Evolutionary conservation across 2,113 vertebrate species (phyloP), one percentile per base, ranked within the genome.

Genomic region (mouse (Mus musculus)): DNA sequence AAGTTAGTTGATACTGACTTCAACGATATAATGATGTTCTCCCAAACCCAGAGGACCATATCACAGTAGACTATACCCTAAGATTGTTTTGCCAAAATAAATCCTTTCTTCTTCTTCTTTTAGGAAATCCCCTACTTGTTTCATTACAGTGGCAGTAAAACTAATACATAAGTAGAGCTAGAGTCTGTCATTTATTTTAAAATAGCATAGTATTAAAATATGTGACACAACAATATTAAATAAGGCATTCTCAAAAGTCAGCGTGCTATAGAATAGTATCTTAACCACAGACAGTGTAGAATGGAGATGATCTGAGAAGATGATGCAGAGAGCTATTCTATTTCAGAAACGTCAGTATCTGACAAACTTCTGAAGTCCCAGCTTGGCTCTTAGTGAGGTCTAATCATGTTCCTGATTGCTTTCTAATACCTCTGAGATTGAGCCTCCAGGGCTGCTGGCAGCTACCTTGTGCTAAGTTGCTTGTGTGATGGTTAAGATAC

Each of bases 361-460:
- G 75, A 84, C 49, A 92, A 92, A 76, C 42, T 24, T 80, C 73
- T 88, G n/a, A 90, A 92, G 73, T 54, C 86, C 65, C 71, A 22
- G 17, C 16, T 75, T 90, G 80, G 65, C 89, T 92, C 33, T 94
- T 0, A 52, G 69, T 52, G 59, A 90, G 24, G 42, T 49, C 39
- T 69, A 89, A 82, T 95, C 56, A 33, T 85, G 76, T 92, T 59
- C 80, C 39, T 87, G 39, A 82, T 87, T 73, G 39, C 56, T 92
- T 92, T 82, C 78, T 76, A 91, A 88, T 71, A 87, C 80, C 56
- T 88, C 39, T 90, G 85, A 77, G 73, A 77, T 59, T 65, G 67
- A 93, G n/a, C 69, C 39, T 59, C 7, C 67, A 94, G 24, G 33
- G 46, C 42, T 77, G 9, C 42, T 54, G 33, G 65, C 72, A 88